Conservation (phyloP, 2,113 vertebrate genomes). For the Vombatus ursinus region DNA sequence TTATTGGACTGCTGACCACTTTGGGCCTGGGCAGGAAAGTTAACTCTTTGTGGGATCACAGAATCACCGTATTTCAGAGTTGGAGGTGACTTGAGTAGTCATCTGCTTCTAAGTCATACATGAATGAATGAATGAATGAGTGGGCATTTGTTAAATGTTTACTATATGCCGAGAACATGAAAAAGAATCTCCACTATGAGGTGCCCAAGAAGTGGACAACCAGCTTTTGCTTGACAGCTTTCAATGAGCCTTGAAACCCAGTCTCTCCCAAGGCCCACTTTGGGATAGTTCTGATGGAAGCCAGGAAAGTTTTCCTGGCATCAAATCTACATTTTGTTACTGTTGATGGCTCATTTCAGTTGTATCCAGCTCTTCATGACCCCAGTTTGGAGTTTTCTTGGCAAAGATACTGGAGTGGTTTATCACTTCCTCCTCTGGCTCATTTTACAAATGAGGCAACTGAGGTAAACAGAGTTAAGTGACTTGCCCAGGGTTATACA, state of each 20-base stretch:
- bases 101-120: background rate
- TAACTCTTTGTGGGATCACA: constrained; percentile 81
- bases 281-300: accelerated
- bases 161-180: background rate
- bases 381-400: background rate
- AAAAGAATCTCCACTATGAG: background rate
- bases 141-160: background rate
- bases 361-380: background rate
- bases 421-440: background rate
- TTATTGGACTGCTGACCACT: constrained; percentile 85
- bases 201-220: background rate
- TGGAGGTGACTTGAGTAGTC: background rate
- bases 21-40: constrained; percentile 72
- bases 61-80: background rate
- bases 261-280: background rate
- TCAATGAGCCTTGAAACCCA: background rate
- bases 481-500: background rate
- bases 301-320: accelerated
- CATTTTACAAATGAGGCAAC: background rate
- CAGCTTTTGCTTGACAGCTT: background rate
- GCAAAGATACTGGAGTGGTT: background rate
- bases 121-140: background rate
- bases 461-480: background rate
- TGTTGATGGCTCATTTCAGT: background rate
- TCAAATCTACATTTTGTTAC: background rate